Evolutionary conservation across 2,113 vertebrate genomes (phyloP), one percentile per base, ranked within the genome.

Genomic region (Agelaius tricolor): DNA sequence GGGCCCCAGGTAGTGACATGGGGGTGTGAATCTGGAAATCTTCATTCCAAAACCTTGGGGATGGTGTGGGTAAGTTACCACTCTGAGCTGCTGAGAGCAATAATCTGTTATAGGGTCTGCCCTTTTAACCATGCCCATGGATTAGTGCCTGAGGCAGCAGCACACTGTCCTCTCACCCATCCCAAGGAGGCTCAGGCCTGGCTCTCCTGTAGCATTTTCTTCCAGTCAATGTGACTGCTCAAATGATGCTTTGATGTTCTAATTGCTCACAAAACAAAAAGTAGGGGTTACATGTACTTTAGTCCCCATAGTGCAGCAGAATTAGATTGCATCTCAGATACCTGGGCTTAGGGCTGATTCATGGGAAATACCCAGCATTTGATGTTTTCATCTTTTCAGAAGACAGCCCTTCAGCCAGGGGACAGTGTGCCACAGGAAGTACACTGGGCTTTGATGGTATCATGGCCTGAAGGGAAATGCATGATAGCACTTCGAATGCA

Each of bases 401-500:
- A 85, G 54, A 35, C 28, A 31, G 0, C 11, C 3, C 55, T 83
- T 62, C 47, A 88, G 68, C 57, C 37, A 49, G 47, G 35, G 90
- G 72, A n/a, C 82, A 86, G 35, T 35, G 58, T 83, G 59, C 30
- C n/a, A 35, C 59, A 94, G 92, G 83, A 95, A 94, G 59, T 55
- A 33, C 75, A 4, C 52, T 74, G 69, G 73, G 75, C 83, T 88
- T 62, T 71, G 87, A 80, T 93, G 67, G 83, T 87, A 85, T 96
- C 87, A 0, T 4, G 14, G 35, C 19, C 49, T 65, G 81, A 72
- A 77, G 71, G 75, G 54, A 96, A 93, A 69, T 35, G 46, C 18
- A 7, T 41, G 62, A 37, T n/a, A 28, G 44, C 46, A 11, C 62
- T 35, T 20, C 0, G 5, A 89, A 79, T 33, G n/a, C 58, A 85